Conservation (phyloP, 2,113 vertebrate species). For the Hirundichthys speculiger region DNA sequence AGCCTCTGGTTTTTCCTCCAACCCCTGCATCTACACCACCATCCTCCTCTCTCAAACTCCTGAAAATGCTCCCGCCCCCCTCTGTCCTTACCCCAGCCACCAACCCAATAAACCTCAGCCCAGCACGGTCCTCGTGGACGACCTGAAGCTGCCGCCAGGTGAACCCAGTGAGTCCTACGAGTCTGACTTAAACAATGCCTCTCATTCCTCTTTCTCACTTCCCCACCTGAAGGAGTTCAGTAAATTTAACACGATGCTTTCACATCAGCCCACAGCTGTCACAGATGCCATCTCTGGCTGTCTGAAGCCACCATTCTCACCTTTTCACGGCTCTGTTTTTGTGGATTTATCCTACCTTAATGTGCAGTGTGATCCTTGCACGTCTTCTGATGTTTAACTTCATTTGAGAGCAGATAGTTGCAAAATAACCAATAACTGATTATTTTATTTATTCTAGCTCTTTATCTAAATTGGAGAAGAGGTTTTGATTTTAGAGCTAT, state of each 20-base stretch:
- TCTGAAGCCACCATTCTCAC: not conserved
- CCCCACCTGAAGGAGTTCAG: not conserved
- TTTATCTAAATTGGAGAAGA: too few species aligned
- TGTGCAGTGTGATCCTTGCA: conserved; percentile 16
- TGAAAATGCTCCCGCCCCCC: not conserved
- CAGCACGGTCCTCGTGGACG: not conserved
- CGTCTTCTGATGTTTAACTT: conserved; percentile 2
- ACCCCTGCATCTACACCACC: conserved; percentile 14
- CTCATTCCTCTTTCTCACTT: not conserved
- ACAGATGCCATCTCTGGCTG: not conserved
- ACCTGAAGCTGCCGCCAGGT: conserved; percentile 4
- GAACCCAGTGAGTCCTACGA: conserved; percentile 1
- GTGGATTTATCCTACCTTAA: conserved; percentile 33
- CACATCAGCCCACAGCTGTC: not conserved
- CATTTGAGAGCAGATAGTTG: not conserved
- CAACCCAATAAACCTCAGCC: not conserved
- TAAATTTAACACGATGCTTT: not conserved
- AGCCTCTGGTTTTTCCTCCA: conserved; percentile 2
- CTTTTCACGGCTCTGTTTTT: conserved; percentile 2
- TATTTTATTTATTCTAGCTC: too few species aligned
- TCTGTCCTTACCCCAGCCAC: not conserved
- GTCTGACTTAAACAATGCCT: not conserved
- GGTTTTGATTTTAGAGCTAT: too few species aligned
- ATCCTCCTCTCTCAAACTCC: not conserved
- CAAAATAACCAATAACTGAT: too few species aligned